phyloP scores from a whole-genome alignment of 92 coral and sea anemone genomes.

The Porites rus region DNA sequence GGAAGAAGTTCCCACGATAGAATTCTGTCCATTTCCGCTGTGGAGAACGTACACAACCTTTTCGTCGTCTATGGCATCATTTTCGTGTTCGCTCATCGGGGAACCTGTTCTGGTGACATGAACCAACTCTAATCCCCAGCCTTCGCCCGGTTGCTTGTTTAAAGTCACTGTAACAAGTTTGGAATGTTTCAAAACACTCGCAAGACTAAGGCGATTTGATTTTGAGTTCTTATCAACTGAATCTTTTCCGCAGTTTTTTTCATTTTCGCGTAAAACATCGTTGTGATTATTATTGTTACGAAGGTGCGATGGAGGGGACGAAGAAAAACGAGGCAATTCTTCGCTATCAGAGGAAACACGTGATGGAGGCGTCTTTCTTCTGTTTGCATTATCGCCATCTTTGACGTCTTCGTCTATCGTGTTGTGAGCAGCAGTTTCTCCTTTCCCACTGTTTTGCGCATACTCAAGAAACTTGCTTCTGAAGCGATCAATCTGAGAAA shows the following conservation, averaged over 20 bases:
- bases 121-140: slow-evolving; percentile 83
- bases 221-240: background rate
- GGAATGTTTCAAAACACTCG: slow-evolving; percentile 53
- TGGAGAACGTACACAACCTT: slow-evolving; percentile 83
- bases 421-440: slow-evolving; percentile 8
- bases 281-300: background rate
- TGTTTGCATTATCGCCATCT: background rate
- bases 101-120: slow-evolving; percentile 79
- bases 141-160: slow-evolving; percentile 65
- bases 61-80: slow-evolving; percentile 21
- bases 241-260: background rate
- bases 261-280: background rate
- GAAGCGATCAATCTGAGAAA: slow-evolving; percentile 73
- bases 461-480: slow-evolving; percentile 62
- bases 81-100: slow-evolving; percentile 37
- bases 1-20: slow-evolving; percentile 50
- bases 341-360: slow-evolving; percentile 34
- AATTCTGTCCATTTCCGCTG: slow-evolving; percentile 74
- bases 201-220: slow-evolving; percentile 36
- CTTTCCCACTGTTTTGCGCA: slow-evolving; percentile 14
- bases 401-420: slow-evolving; percentile 1
- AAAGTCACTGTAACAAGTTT: slow-evolving; percentile 62
- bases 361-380: background rate
- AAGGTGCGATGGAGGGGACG: slow-evolving; percentile 27
- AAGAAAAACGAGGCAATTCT: slow-evolving; percentile 35